Base-by-base conservation (phyloP, 1,140 invertebrate species). In the Leptestheria dahalacensis region DNA sequence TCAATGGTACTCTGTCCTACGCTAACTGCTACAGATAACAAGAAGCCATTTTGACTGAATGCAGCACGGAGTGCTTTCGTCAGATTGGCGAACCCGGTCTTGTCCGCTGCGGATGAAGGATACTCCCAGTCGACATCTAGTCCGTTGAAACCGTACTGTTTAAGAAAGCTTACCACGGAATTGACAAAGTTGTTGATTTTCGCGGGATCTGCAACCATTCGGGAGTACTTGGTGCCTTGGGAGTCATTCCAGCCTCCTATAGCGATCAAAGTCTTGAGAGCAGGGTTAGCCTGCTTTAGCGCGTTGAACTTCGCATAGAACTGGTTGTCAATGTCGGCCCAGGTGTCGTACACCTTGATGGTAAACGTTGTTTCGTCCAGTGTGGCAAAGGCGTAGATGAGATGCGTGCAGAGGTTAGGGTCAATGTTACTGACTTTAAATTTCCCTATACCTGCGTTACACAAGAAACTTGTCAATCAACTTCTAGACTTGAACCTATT, bases 281-380 rank as follows among this genome's bases (percentile, higher is more conserved):
- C 72, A 0, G 80, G 74, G 71, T 85, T 85, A 58, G 71, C 67
- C 3, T 74, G 61, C 66, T 82, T 84, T n/a, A 87, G 70, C 0
- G 70, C 74, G 60, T 76, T 56, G n/a, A 48, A 41, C 21, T 47
- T 58, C 18, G 23, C 48, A 20, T 64, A 75, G 77, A 52, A 51
- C 1, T 41, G 21, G 1, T 23, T 10, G 11, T 46, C 58, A 3
- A 63, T 50, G 53, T 64, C 63, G 3, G 57, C 20, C 26, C 54
- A 56, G 10, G n/a, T n/a, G 28, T 64, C 63, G 18, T 51, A 56
- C 3, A 50, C 24, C 2, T 65, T 54, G 15, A 69, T 67, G 4
- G 26, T 64, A 51, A 20, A 55, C 2, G 55, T 60, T 6, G 25
- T 48, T 11, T 62, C 61, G 57, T 68, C 61, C 6, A 70, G 61